Base-by-base conservation (phyloP, 2,797 vertebrate species). In the Pyrrhura leucotis region DNA sequence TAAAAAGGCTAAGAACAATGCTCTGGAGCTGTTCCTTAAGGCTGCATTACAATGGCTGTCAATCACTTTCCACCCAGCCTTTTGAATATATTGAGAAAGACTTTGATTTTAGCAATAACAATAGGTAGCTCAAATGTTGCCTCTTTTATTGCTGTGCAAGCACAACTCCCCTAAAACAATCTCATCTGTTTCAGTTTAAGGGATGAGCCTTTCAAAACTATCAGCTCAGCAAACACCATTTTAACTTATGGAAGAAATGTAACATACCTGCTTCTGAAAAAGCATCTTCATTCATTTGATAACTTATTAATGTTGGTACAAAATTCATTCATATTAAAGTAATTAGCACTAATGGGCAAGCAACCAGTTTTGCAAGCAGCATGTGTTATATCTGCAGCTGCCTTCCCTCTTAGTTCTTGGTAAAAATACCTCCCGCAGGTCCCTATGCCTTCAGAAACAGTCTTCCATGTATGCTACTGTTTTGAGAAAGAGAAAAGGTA, bases 91-190 rank as follows among this genome's bases (percentile, higher is more conserved):
- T 37, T 76, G 71, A 92, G 82, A 82, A 54, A 69, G 59, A 50
- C 75, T 94, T 95, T 87, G 86, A 93, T 89, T 87, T 89, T 40
- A 89, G 78, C 67, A 85, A 40, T 90, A 89, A 93, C 94, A 89
- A 51, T 2, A 79, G 65, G 89, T 76, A 87, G 63, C 54, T 92
- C 1, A 0, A 56, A 44, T 82, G 72, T 47, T 53, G 18, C 71
- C 73, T 67, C 47, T 45, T 92, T 73, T 71, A 74, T 59, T 84
- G 78, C 84, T 87, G 63, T 9, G 54, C 81, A 93, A 94, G 92
- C 89, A 85, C 26, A 85, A 54, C 26, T 69, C 29, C 53, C 80
- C 47, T 37, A 29, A 56, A 93, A 63, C 19, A n/a, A 35, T 58
- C 58, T 45, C 5, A 4, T 6, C 44, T 53, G n/a, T 44, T 84